Evolutionary conservation across 2,113 vertebrate species (phyloP), one percentile per base, ranked within the genome.

Genomic region (Hypomesus transpacificus): DNA sequence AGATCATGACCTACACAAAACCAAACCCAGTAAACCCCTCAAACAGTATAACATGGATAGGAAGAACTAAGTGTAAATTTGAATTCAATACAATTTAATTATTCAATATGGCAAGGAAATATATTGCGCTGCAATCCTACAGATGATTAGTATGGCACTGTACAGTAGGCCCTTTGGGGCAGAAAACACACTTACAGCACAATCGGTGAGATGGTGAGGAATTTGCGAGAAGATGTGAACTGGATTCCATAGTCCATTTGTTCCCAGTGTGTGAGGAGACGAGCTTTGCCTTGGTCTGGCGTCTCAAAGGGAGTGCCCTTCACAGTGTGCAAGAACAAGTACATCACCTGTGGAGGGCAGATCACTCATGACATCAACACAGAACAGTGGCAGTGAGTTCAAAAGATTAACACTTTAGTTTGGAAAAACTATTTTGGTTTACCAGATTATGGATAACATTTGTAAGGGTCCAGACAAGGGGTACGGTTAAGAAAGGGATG

Each of bases 381-480:
- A 11, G 39, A 11, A 11, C 39, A 46, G 9, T 46, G 9, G 39
- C 39, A 46, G 39, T 9, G 39, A 46, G 39, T 46, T 46, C 13
- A 2, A 26, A 50, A 61, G 31, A 7, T 34, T 6, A 34, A 34
- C 5, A 34, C 31, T 4, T 34, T 4, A 34, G 31, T 34, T 34
- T 34, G 53, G 20, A 20, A 54, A 20, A 51, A 26, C 20, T 31
- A 46, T 52, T 22, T 28, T 2, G 9, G 21, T 95, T 92, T 69
- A 97, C 96, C 93, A 96, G 86, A 85, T 98, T 98, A 88, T 98
- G 96, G 76, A 98, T 94, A 87, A 98, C 92, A 0, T 98, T 97
- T 76, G 96, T 98, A 62, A 98, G 91, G 1, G 96, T 98, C 96
- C 96, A 98, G 70, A 97, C 95, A 5, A 95, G 91, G 0, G 94